Evolutionary conservation across 2,888 invertebrate species (phyloP), one percentile per base, ranked within the genome.

Genomic region (Ormia ochracea): DNA sequence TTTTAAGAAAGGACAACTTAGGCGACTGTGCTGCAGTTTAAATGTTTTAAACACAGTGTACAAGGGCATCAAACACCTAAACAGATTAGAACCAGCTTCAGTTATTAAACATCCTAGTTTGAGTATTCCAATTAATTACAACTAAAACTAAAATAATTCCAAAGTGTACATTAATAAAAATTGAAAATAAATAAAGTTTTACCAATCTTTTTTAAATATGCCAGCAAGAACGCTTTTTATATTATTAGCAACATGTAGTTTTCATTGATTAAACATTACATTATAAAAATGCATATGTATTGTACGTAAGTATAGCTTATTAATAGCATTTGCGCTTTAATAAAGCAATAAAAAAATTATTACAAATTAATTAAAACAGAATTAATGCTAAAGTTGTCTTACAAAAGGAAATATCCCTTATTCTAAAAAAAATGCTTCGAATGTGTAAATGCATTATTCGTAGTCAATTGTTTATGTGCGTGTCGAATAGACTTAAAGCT

Each of bases 401-500:
- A 56, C 6, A 59, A 59, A 50, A 70, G 6, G 17, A 58, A 58
- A 41, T 48, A 19, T 72, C 17, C 58, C 28, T 56, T 69, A 23
- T 68, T 5, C 48, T 36, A 17, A 31, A 23, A 33, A 36, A 52
- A 77, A 77, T 77, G 76, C 69, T 48, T 38, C 56, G 0, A 17
- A 36, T n/a, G n/a, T n/a, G 38, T 76, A 76, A 76, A 76, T 75
- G 68, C 68, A 61, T 21, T 31, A 38, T 61, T 52, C 7, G 10
- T 9, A 41, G 2, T 12, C 23, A 21, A 26, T 48, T 65, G 26
- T 43, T 43, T 10, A 28, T 77, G 41, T 41, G 68, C n/a, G 56
- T 41, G 63, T 63, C 63, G 31, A 38, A 28, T 68, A 63, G 52
- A 69, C 75, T 77, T 63, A 69, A 76, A 76, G 76, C 69, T 76